Evolutionary conservation across 1,140 invertebrate genomes (phyloP).

Genomic region (Hycleus phaleratus): DNA sequence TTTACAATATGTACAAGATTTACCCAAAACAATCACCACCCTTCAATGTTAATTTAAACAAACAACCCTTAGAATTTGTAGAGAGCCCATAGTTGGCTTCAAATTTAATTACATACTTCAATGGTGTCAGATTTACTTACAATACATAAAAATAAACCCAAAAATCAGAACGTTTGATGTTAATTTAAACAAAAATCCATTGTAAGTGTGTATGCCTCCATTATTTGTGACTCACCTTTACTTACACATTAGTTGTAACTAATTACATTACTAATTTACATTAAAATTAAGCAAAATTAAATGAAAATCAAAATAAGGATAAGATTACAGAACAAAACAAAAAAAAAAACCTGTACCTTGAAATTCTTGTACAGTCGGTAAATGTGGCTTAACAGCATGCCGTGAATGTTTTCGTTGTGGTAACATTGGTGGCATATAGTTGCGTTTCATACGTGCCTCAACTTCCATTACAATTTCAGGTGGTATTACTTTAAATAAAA

Average conservation of each 20-base stretch:
- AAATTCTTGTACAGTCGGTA: slow-evolving; percentile 51
- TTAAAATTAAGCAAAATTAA: background rate
- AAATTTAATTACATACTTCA: too few species aligned
- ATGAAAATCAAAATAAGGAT: background rate
- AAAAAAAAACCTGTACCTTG: slow-evolving; percentile 33
- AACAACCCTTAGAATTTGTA: too few species aligned
- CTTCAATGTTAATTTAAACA: too few species aligned
- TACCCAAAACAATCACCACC: too few species aligned
- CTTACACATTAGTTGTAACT: background rate
- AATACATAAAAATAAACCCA: too few species aligned
- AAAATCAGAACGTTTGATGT: too few species aligned
- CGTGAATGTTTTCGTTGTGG: slow-evolving; percentile 37
- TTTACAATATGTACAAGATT: too few species aligned
- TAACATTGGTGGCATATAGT: slow-evolving; percentile 39
- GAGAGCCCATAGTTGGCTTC: too few species aligned
- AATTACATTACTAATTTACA: background rate
- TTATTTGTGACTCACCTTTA: background rate
- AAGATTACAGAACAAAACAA: background rate
- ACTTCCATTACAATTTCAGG: slow-evolving; percentile 80
- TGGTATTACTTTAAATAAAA: slow-evolving; percentile 65
- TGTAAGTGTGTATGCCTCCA: too few species aligned
- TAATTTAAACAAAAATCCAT: too few species aligned
- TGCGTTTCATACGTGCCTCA: slow-evolving; percentile 78
- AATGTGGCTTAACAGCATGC: slow-evolving; percentile 38
- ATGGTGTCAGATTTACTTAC: too few species aligned